Evolutionary conservation across 1,140 invertebrate genomes (phyloP), one percentile per base, ranked within the genome.

Genomic region (Hormaphis cornu): DNA sequence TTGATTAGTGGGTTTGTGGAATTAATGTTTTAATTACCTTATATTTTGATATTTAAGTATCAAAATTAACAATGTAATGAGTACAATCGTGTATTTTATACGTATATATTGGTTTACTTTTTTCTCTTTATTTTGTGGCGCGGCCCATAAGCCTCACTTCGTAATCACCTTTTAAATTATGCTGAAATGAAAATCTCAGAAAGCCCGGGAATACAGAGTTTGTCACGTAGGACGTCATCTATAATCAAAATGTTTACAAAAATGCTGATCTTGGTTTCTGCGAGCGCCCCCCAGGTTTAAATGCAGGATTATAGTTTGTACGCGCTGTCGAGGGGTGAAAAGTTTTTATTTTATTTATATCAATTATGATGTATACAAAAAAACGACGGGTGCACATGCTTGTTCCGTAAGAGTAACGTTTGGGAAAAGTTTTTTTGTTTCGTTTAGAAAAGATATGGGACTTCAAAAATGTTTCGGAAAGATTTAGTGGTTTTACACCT

Each of bases 181-280:
- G 37, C 42, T 46, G 42, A 46, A 46, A 63, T 30, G 42, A 63
- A 63, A 63, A 63, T 40, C 58, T 63, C 40, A n/a, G 10, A 63
- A 63, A 63, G 22, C 58, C 26, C 37, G 14, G 24, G 40, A 9
- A 63, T 63, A 35, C 30, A 44, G 40, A 46, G 58, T 63, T 63
- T 63, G 58, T 63, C 58, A 63, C 58, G 58, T 63, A 63, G 42
- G 6, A 63, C 18, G 58, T 63, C 58, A 63, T 63, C 18, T 63
- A 63, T 63, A 63, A 63, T 63, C 58, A 63, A 63, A 63, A 63
- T 63, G 58, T 63, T 63, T 63, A 46, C 58, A 63, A 63, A 63
- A 63, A 63, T 63, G 58, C 58, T 63, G 58, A 63, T 63, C 58
- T 63, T 63, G 26, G 58, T 46, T 63, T 24, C 18, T 20, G 40